Conservation (phyloP, 2,113 vertebrate species). For the Hucho hucho region DNA sequence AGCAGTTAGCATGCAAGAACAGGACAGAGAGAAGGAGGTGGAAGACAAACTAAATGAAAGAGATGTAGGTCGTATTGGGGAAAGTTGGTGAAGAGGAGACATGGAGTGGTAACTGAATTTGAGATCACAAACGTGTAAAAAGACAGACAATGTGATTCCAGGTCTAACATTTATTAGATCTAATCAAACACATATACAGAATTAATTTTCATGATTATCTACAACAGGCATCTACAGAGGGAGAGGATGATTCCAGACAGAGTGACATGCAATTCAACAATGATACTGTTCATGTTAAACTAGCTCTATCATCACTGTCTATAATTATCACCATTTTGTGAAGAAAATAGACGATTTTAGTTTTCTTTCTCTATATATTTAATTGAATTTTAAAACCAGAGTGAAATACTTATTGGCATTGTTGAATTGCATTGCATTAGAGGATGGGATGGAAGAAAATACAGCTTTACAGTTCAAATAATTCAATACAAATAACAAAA, state of each 20-base stretch:
- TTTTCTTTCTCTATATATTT: not conserved
- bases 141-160: constrained; percentile 75
- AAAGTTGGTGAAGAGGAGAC: constrained; percentile 3
- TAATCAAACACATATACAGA: constrained; percentile 74
- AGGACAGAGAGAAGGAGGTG: constrained; percentile 3
- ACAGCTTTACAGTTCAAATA: constrained; percentile 35
- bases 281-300: constrained; percentile 38
- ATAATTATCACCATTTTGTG: constrained; percentile 35
- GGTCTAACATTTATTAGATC: constrained; percentile 78
- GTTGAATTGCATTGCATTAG: constrained; percentile 63
- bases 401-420: constrained; percentile 33
- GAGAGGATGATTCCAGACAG: constrained; percentile 42
- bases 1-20: constrained; percentile 37
- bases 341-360: not conserved
- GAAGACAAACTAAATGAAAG: constrained; percentile 6
- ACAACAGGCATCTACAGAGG: constrained; percentile 61
- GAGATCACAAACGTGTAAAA: constrained; percentile 61
- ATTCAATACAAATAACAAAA: not conserved
- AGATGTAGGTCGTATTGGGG: constrained; percentile 26
- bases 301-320: not conserved
- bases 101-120: constrained; percentile 14
- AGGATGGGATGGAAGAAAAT: constrained; percentile 45
- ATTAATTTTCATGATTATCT: constrained; percentile 68
- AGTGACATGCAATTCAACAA: constrained; percentile 71
- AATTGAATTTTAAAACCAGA: too few species aligned